Base-by-base conservation (phyloP, 1,140 invertebrate species). In the Drosophila sturtevanti region DNA sequence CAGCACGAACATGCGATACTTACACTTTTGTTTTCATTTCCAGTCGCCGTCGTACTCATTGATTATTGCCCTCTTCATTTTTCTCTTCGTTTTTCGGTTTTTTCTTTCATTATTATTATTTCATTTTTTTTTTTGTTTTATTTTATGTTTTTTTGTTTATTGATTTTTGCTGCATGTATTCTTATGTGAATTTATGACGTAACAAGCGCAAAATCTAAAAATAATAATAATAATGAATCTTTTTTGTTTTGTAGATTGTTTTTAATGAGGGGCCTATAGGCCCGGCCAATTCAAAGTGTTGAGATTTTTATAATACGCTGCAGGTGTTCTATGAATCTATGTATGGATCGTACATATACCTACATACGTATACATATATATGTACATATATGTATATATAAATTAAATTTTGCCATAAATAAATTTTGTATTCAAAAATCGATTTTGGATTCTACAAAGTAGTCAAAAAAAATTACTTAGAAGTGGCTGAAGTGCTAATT, bases 1-100 rank as follows among this genome's bases (percentile, higher is more conserved):
- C 1, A n/a, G n/a, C 21, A 34, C 55, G n/a, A 51, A 16, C n/a
- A 38, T 14, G n/a, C 56, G 51, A 31, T 44, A 37, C 51, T 22
- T 24, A 61, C 35, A 85, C 56, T 84, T 67, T 75, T 66, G 58
- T 68, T 77, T 81, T 81, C 68, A 52, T 76, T 71, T 72, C 56
- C 38, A 38, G 22, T 24, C 60, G 48, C 11, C 52, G 27, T 66
- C n/a, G n/a, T 31, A 58, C 51, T 51, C 58, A 60, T 79, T 65
- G 62, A 71, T 79, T 69, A 63, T 27, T 51, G 55, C 18, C 52
- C 60, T 62, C 37, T 59, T 74, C 35, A 24, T 11, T 55, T 62
- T 48, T 63, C 14, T 58, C 38, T 44, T 63, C 24, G 48, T 34
- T 14, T 14, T 54, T 41, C 12, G 10, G 66, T 2, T 48, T 48